A percentile compares a stretch with the other conserved stretches of the same genome.
Evolutionary conservation across 2,113 vertebrate genomes (phyloP).

Genomic region (Caracal caracal): DNA sequence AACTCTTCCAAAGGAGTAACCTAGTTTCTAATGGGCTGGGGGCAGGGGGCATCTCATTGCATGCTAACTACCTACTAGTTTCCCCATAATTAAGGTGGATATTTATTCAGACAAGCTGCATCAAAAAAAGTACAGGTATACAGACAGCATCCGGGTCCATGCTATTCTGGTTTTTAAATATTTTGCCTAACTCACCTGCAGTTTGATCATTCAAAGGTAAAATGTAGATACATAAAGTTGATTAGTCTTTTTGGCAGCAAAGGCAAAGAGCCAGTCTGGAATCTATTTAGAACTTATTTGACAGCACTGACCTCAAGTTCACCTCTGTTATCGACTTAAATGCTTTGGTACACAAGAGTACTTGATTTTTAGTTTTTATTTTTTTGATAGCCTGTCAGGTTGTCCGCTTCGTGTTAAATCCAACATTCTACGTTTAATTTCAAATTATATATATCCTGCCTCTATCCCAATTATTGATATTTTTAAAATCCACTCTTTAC

Average conservation of each 20-base stretch:
- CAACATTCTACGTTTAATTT: conserved; percentile 42
- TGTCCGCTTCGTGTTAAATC: neutral
- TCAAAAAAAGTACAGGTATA: neutral
- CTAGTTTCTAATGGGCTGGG: neutral
- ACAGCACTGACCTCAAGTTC: neutral
- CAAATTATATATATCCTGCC: neutral
- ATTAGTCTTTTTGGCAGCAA: conserved; percentile 39
- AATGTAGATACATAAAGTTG: neutral
- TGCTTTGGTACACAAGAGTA: neutral
- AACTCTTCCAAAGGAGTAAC: neutral
- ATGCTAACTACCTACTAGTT: neutral
- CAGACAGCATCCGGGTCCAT: neutral
- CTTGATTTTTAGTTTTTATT: neutral
- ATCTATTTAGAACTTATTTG: conserved; percentile 49
- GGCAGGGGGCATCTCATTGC: neutral
- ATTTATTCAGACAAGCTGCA: neutral
- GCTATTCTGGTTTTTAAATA: neutral
- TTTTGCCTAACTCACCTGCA: neutral
- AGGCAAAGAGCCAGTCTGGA: conserved; percentile 41
- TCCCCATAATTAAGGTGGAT: neutral
- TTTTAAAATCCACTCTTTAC: neutral
- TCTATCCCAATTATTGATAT: neutral
- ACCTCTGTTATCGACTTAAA: neutral
- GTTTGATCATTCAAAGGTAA: conserved; percentile 41
- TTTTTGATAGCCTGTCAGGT: neutral